Evolutionary conservation across 2,888 invertebrate species (phyloP), one percentile per base, ranked within the genome.

Genomic region (Ditula angustiorana): DNA sequence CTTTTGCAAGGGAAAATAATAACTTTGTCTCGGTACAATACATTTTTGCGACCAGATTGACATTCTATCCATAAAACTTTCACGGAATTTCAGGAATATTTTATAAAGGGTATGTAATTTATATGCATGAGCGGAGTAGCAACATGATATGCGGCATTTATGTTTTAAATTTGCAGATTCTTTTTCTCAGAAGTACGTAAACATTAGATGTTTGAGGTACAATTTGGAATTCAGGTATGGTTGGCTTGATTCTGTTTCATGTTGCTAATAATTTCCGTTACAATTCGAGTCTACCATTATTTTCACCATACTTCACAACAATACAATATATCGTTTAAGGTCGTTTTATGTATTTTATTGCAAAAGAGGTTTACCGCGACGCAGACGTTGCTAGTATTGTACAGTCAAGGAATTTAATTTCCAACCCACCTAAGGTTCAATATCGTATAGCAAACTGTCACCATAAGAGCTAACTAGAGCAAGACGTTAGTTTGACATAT

Each of bases 1-100:
- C 35, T 28, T 37, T 24, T 50, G 44, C 28, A 28, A 50, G 33
- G 57, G n/a, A 57, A 62, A 57, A 41, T 57, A 62, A 57, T 57
- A 57, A 57, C 50, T 44, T 57, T 50, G 37, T 62, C 41, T 57
- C 23, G 23, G 56, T 44, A 57, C 50, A 57, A 44, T 57, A 57
- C 50, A 57, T 57, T 57, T 50, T 63, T 58, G 63, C 50, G 57
- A 44, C 44, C 63, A 63, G 57, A 63, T 63, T 63, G 63, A 33
- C 50, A 63, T 63, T 57, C 63, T 37, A 57, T 44, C 50, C 57
- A 41, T 33, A 63, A 44, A 63, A 63, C 49, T 47, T 46, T 62
- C 41, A 26, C 49, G 41, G 56, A 57, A 63, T 50, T 62, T 50
- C 10, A 30, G 44, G 50, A 62, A 50, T 52, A 52, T 57, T 57